phyloP scores from a whole-genome alignment of 92 coral and sea anemone species.

The Zoanthus sansibaricus region DNA sequence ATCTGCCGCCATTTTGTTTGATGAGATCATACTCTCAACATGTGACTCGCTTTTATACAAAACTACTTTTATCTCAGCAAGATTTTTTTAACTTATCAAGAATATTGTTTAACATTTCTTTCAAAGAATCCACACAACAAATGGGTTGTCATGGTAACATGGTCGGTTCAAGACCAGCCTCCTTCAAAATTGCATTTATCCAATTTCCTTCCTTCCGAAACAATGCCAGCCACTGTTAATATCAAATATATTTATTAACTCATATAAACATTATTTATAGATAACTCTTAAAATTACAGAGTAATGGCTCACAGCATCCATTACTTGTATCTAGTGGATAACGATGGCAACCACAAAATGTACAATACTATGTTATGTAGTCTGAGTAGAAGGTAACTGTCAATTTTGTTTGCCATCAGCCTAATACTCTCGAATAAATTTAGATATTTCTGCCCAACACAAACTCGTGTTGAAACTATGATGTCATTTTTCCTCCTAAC shows the following conservation, averaged over 20 bases:
- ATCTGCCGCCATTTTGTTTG: conserved; percentile 5
- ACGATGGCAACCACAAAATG: background rate
- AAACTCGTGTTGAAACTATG: background rate
- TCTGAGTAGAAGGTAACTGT: background rate
- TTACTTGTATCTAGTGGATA: background rate
- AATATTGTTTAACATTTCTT: background rate
- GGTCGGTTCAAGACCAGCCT: conserved; percentile 1
- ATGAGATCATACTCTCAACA: background rate
- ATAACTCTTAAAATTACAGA: background rate
- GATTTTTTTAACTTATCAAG: background rate
- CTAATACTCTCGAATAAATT: background rate
- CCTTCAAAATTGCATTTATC: conserved; percentile 6
- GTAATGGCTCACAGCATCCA: background rate
- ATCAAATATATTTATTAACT: background rate
- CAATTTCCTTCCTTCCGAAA: conserved; percentile 1
- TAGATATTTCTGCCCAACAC: background rate
- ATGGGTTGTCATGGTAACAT: background rate
- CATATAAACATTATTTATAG: conserved; percentile 2
- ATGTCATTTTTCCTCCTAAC: background rate
- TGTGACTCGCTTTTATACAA: conserved; percentile 2
- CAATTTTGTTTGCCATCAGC: background rate
- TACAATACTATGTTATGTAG: background rate
- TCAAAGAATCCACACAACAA: background rate
- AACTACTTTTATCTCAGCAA: conserved; percentile 7
- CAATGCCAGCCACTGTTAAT: background rate